Base-by-base conservation (phyloP, 2,888 invertebrate genomes). In the Hirtodrosophila confusa region DNA sequence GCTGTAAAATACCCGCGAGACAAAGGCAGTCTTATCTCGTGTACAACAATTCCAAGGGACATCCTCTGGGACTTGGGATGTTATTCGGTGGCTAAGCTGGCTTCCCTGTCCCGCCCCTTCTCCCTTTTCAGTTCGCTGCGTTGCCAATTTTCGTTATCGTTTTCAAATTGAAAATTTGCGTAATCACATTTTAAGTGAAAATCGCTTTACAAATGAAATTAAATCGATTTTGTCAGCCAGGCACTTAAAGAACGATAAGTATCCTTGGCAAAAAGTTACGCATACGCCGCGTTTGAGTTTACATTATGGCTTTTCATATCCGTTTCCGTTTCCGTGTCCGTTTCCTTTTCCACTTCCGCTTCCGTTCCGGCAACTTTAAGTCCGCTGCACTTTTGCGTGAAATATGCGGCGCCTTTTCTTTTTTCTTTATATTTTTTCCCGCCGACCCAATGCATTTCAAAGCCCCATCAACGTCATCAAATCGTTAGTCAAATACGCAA, bases 181-280 rank as follows among this genome's bases (percentile, higher is more conserved):
- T 88, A 88, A 88, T 89, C 88, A 84, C 73, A 89, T 88, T 88
- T 88, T 82, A 79, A 89, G 89, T 86, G 86, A 89, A 88, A 89
- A 80, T 89, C 89, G 87, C 66, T 82, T 85, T 70, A 66, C 75
- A 79, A 84, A 82, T 87, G 64, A 75, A 84, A 79, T 84, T 82
- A 77, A 87, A 84, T 84, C 79, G 86, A 84, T 87, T 87, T 79
- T 69, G 31, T 60, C 45, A 57, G 63, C 60, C 54, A 57, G 68
- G 48, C 75, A 49, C 64, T 82, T 67, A 69, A 78, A 71, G 75
- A 43, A 40, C 17, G 58, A 56, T 64, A 48, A 29, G 47, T 49
- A 56, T 73, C 49, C 12, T 47, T 74, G 74, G 68, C 57, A 53
- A 54, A 17, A 75, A 75, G 75, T 69, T 69, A 56, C 43, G 73